Base-by-base conservation (phyloP, 2,113 vertebrate species). In the Marmota flaviventris region DNA sequence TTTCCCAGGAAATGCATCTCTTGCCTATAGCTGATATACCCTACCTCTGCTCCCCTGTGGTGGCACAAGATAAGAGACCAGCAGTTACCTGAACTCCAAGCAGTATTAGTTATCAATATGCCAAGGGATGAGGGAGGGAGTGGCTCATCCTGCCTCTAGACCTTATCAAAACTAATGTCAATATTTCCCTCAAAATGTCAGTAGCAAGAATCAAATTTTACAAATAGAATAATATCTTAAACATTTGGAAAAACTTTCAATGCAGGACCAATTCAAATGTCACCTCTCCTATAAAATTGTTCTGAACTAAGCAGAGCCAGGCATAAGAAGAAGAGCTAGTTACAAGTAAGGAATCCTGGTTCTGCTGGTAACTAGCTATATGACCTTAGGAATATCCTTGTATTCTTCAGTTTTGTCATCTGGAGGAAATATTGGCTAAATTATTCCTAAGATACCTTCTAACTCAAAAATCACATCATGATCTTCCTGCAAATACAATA, bases 381-480 rank as follows among this genome's bases (percentile, higher is more conserved):
- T 24, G 34, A 56, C 32, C 25, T 78, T 39, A 61, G 32, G 67
- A 61, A 48, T 51, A 37, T 9, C 2, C 37, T 48, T 77, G 25
- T 58, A 16, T 3, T 37, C 24, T 24, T 70, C 18, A n/a, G n/a
- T 37, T 72, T 82, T 24, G 90, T 34, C n/a, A 51, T 27, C 12
- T 75, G 37, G 29, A 32, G 42, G 34, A 94, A 77, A 65, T 8
- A 53, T 4, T 61, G 22, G 5, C 73, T 81, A 86, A 53, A 87
- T 78, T 72, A 39, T 39, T 83, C 18, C 22, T 65, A 87, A 94
- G 9, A 48, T 34, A 53, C 8, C 32, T 83, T 51, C 34, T 39
- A 87, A 84, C 84, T 95, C 63, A 75, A 79, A 87, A 73, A 91
- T 65, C 83, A 24, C 61, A 84, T 51, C 76, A n/a, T 78, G 7